Evolutionary conservation across 2,888 invertebrate species (phyloP), one percentile per base, ranked within the genome.

Genomic region (Dryobota labecula): DNA sequence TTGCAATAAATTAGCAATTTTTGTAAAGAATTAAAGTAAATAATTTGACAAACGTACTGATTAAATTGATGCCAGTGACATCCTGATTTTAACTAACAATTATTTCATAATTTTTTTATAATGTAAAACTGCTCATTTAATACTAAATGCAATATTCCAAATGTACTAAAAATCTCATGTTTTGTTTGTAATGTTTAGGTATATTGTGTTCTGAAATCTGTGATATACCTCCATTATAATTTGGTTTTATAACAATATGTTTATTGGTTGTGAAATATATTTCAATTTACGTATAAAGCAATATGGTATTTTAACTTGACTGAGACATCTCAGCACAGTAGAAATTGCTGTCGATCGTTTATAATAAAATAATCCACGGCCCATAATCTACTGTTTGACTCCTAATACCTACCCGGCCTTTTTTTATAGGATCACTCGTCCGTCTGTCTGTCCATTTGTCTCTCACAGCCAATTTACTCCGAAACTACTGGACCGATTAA

Each of bases 251-350:
- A 20, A 27, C 36, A n/a, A n/a, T n/a, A 57, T 80, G 27, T 65
- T 56, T 61, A 79, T 82, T 79, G 76, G 67, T 82, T 82, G 70
- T 82, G 83, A 82, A 82, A 60, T 79, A 79, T 49, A 75, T 57
- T 66, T 30, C 43, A 61, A 53, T 58, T 57, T 69, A 51, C 27
- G 1, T 36, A 11, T 36, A 56, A 11, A 70, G 15, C 20, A 36
- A 18, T 13, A 33, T 1, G 11, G 30, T 20, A 13, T 70, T 77
- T 61, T 62, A n/a, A 68, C 49, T 70, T 45, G 6, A 24, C 13
- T 54, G 5, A 27, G 18, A 20, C 18, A 69, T 38, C 15, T 24
- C 4, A 38, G 6, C 36, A 13, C 9, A 13, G 30, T 33, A 60
- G 57, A 36, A 57, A 24, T 24, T 58, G 41, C 38, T 41, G 11